Conservation (phyloP, 2,797 vertebrate genomes). For the Sebastes minor region DNA sequence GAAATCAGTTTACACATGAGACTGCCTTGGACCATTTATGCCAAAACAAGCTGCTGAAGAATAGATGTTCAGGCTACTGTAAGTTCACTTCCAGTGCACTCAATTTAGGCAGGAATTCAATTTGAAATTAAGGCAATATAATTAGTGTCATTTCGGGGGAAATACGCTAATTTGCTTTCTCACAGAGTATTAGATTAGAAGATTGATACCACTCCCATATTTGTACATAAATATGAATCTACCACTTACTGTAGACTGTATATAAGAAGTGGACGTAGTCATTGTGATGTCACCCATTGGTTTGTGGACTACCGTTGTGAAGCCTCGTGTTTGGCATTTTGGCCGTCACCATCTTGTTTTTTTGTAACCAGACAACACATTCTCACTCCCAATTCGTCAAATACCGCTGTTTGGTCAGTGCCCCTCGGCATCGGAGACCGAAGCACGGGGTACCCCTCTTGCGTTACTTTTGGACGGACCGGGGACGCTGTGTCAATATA, state of each 20-base stretch:
- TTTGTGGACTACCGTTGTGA: too few species aligned
- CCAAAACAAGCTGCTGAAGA: slow-evolving; percentile 18
- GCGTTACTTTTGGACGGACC: too few species aligned
- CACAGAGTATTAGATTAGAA: background rate
- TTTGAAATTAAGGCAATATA: background rate
- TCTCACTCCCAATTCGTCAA: too few species aligned
- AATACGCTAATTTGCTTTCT: background rate
- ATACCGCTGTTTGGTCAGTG: too few species aligned
- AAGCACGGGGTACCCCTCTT: too few species aligned
- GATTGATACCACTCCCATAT: background rate
- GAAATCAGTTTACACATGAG: slow-evolving; percentile 23
- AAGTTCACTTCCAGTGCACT: background rate
- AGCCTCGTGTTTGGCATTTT: too few species aligned
- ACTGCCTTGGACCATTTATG: slow-evolving; percentile 15
- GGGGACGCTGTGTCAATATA: too few species aligned
- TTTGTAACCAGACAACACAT: too few species aligned
- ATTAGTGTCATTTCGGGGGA: background rate
- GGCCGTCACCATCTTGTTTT: too few species aligned
- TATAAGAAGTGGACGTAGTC: too few species aligned
- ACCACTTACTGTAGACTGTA: background rate
- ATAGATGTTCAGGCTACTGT: background rate
- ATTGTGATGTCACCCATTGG: too few species aligned
- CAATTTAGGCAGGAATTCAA: background rate
- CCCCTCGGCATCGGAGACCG: too few species aligned
- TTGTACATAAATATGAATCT: background rate